Evolutionary conservation across 2,797 vertebrate genomes (phyloP).

Genomic region (Distichodus sexfasciatus): DNA sequence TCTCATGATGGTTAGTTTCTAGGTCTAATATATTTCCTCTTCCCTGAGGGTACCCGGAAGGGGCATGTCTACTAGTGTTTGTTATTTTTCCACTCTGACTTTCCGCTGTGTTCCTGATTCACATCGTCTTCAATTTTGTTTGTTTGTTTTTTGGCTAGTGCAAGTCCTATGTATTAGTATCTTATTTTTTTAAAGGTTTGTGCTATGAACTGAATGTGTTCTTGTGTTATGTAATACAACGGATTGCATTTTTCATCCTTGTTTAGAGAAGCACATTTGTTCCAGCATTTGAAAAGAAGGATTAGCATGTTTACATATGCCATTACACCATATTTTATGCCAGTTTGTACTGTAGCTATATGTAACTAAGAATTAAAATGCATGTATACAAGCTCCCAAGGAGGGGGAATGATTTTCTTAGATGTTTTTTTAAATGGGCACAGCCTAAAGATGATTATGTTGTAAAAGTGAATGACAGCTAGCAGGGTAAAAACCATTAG

Average conservation of each 20-base stretch:
- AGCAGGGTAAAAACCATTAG: no score
- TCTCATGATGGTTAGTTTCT: conserved; percentile 3
- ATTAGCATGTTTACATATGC: background rate
- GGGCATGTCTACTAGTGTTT: background rate
- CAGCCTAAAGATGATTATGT: no score
- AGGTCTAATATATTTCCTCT: background rate
- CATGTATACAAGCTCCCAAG: conserved; percentile 14
- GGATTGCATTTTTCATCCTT: background rate
- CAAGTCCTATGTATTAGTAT: background rate
- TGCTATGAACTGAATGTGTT: background rate
- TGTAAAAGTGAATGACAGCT: no score
- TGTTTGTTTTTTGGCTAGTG: conserved; percentile 2
- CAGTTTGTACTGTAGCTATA: background rate
- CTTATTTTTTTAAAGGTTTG: background rate
- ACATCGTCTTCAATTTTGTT: conserved; percentile 2
- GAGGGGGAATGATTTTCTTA: conserved; percentile 20
- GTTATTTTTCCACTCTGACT: conserved; percentile 18
- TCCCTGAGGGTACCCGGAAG: background rate
- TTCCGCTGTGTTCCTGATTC: conserved; percentile 5
- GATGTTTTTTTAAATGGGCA: no score
- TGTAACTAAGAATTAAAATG: no score
- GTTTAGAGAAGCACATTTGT: background rate
- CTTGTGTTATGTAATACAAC: background rate
- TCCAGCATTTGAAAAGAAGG: background rate
- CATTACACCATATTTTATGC: background rate